A percentile compares a stretch with the other conserved stretches of the same genome.
Conservation (phyloP, 2,888 invertebrate genomes). For the Harpagoxenus sublaevis region DNA sequence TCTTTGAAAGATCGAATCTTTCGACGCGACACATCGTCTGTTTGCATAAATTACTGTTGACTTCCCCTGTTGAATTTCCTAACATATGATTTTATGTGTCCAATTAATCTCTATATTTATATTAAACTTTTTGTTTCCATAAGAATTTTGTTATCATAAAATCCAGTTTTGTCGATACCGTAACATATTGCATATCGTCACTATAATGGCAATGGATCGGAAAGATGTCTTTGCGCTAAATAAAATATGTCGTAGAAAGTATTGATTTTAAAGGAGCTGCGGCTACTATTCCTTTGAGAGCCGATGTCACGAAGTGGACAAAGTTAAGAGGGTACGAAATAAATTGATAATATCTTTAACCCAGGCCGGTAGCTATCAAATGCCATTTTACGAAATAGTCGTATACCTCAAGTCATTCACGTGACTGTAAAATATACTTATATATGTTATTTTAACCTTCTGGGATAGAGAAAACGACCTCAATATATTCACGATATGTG, state of each 20-base stretch:
- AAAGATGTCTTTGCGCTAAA: constrained; percentile 10
- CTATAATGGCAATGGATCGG: neutral
- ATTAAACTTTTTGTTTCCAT: neutral
- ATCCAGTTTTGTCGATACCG: neutral
- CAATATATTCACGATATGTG: constrained; percentile 13
- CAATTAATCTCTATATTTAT: constrained; percentile 10
- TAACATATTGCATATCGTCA: neutral
- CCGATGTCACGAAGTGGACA: constrained; percentile 65
- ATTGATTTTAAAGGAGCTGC: constrained; percentile 69
- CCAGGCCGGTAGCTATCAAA: constrained; percentile 56
- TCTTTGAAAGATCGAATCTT: neutral
- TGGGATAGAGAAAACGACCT: neutral
- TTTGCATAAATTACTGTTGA: constrained; percentile 7
- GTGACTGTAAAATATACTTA: constrained; percentile 70
- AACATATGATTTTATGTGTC: neutral
- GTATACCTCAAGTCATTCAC: constrained; percentile 14
- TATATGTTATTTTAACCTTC: constrained; percentile 73
- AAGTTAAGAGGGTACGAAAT: constrained; percentile 69
- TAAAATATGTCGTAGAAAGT: constrained; percentile 54
- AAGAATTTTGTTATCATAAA: neutral
- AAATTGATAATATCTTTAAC: constrained; percentile 74
- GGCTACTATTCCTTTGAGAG: constrained; percentile 71
- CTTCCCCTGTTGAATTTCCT: neutral
- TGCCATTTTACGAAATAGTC: constrained; percentile 69
- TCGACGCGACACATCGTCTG: neutral